Base-by-base conservation (phyloP, 1,140 invertebrate genomes). In the Meloidogyne floridensis region DNA sequence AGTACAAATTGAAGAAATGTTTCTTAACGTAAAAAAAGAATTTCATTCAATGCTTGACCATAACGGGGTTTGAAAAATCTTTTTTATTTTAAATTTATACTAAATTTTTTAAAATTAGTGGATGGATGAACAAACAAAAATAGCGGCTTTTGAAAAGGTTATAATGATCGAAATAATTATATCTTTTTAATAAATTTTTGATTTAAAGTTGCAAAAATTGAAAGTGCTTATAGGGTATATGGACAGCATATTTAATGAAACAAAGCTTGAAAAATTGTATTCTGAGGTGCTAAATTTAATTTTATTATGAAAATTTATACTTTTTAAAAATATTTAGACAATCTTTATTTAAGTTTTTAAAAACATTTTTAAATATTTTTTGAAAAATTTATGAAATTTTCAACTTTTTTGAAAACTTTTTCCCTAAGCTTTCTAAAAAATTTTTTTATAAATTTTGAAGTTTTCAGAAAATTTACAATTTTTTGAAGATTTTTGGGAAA, bases 81-180 rank as follows among this genome's bases (percentile, higher is more conserved):
- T 11, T 2, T 65, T 18, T 5, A 65, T 4, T 65, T 6, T 65
- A 18, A n/a, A 18, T 47, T 47, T 47, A 6, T 47, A 47, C 7
- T 6, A 47, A 47, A 47, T 47, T 47, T 47, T 47, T 47, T 4
- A 65, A 65, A 6, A 15, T 65, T 54, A 56, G 32, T 82, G 81
- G 81, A 82, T 82, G 81, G 81, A 82, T 47, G n/a, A 42, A 32
- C 42, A 32, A 7, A 82, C 81, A 10, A 82, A 82, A 71, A 51
- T 74, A 15, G 81, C 74, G 20, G 81, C 81, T 42, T 72, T 82
- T 42, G 74, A 82, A 72, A 82, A 82, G 77, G 81, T 59, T 42
- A 71, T 72, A 7, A 78, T 10, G 15, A 18, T 13, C 7, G 2
- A 79, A 20, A 53, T 72, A 20, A 71, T 18, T 3, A 47, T 10